Evolutionary conservation across 2,888 invertebrate genomes (phyloP).

Genomic region (Malacosoma neustria): DNA sequence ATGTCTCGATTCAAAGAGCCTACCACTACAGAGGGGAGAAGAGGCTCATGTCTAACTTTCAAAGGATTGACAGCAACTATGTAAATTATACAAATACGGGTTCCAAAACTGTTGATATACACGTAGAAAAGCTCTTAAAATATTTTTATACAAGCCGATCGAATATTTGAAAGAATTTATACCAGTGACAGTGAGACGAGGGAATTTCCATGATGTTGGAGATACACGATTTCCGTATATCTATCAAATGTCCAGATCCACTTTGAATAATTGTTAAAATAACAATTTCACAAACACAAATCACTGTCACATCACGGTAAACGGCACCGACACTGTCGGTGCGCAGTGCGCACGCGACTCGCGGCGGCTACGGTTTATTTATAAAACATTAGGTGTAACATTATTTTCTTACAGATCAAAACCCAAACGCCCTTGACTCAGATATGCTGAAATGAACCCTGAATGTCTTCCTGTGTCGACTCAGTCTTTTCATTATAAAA

Average conservation of each 20-base stretch:
- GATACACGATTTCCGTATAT: background rate
- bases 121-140: no score
- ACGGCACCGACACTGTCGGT: background rate
- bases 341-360: background rate
- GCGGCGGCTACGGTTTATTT: constrained; percentile 40
- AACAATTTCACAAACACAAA: background rate
- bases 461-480: constrained; percentile 9
- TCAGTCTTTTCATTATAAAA: constrained; percentile 4
- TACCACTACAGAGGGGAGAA: no score
- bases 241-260: background rate
- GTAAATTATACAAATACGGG: no score
- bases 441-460: constrained; percentile 26
- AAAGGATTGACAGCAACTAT: no score
- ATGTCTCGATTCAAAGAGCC: no score
- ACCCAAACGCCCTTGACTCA: constrained; percentile 62
- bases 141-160: no score
- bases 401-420: constrained; percentile 50
- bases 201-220: background rate
- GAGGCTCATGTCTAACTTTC: no score
- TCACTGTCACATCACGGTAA: background rate
- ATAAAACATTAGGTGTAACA: constrained; percentile 60
- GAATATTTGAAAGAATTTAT: no score
- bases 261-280: background rate
- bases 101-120: no score
- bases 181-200: background rate